A percentile compares a stretch with the other conserved stretches of the same genome.
These are phyloP conservation scores for Ciconia nigra DNA, from an alignment of 2,797 vertebrate species.

Conservation along the genomic window DNA sequence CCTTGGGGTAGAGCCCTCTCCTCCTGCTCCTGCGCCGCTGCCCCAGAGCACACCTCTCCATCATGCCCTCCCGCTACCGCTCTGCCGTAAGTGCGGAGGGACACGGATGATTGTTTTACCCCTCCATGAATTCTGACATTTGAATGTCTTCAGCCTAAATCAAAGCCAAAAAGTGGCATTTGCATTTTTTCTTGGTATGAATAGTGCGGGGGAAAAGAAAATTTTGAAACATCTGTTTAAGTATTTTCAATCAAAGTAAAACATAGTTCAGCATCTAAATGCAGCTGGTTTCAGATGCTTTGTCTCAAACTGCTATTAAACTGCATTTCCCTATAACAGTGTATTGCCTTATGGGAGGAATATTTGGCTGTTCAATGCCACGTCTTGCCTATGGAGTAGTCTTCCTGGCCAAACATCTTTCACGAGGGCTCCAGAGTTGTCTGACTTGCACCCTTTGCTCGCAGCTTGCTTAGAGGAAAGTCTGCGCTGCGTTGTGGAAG, in stretches of 20 bases:
- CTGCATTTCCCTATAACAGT: neutral
- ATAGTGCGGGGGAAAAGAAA: neutral
- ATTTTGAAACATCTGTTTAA: neutral
- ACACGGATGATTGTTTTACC: neutral
- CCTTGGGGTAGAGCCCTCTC: neutral
- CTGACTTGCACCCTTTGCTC: rapidly evolving
- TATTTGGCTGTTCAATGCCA: neutral
- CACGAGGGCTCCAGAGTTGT: neutral
- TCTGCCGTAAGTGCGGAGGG: neutral
- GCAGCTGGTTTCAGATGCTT: neutral
- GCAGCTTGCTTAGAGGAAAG: neutral
- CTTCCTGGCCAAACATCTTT: neutral
- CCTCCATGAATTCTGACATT: neutral
- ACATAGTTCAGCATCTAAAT: neutral
- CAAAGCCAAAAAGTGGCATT: neutral
- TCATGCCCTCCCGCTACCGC: rapidly evolving
- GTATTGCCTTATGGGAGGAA: neutral
- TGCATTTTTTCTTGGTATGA: neutral
- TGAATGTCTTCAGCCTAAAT: neutral
- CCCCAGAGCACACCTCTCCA: neutral
- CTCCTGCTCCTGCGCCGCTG: neutral
- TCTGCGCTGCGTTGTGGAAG: rapidly evolving
- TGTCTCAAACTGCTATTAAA: neutral
- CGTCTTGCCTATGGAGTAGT: neutral
- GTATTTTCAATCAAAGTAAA: neutral